Percentiles rank a stretch among this genome's conserved stretches.
phyloP scores from a whole-genome alignment of 2,113 vertebrate genomes.

The Illadopsis cleaveri region DNA sequence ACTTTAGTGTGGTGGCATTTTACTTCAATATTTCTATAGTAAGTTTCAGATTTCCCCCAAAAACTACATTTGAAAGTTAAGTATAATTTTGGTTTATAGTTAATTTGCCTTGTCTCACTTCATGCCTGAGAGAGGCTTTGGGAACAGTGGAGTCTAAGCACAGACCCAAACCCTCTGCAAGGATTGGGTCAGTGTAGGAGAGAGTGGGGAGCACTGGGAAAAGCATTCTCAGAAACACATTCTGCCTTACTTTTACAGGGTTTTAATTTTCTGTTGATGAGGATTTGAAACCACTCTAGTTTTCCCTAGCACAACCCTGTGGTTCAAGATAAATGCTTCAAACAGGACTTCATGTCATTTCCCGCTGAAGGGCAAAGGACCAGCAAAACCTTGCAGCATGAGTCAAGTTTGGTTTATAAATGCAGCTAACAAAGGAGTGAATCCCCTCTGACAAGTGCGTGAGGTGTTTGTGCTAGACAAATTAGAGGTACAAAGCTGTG shows the following conservation, averaged over 20 bases:
- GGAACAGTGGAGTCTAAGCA: not conserved
- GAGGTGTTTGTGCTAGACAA: constrained; percentile 56
- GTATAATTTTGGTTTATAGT: not conserved
- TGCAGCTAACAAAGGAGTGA: constrained; percentile 30
- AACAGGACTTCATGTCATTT: not conserved
- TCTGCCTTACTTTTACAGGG: not conserved
- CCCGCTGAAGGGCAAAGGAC: constrained; percentile 32
- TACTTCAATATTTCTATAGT: not conserved
- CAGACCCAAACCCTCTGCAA: not conserved
- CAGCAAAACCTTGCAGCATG: constrained; percentile 41
- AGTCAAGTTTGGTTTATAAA: constrained; percentile 37
- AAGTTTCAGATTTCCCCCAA: not conserved
- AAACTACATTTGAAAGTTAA: not conserved
- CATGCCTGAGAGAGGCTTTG: not conserved
- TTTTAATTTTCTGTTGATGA: not conserved
- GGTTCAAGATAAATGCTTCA: constrained; percentile 1
- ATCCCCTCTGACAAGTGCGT: constrained; percentile 50
- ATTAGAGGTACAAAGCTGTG: constrained; percentile 46
- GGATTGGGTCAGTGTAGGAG: not conserved
- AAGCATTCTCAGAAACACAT: not conserved
- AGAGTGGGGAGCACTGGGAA: not conserved
- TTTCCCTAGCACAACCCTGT: not conserved
- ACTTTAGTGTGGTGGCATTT: not conserved
- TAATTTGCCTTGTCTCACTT: not conserved
- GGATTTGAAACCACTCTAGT: not conserved